A percentile compares a stretch with the other conserved stretches of the same genome.
Evolutionary conservation across 2,888 invertebrate genomes (phyloP).

Genomic region (Drosophila fulvimacula): DNA sequence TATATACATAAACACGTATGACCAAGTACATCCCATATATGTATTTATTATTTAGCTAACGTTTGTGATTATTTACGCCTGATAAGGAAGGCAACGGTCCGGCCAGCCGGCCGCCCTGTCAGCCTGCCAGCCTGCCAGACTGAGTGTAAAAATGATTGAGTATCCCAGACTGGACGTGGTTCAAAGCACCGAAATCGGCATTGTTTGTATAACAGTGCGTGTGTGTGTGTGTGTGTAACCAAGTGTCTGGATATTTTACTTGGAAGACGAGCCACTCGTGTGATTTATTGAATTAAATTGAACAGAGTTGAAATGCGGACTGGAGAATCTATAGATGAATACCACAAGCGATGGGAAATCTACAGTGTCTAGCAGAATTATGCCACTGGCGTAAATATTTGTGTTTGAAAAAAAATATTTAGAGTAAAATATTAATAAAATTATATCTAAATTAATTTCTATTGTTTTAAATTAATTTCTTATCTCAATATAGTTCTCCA

Average conservation of each 20-base stretch:
- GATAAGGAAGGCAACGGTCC: constrained; percentile 48
- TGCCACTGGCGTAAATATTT: background rate
- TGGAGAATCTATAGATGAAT: background rate
- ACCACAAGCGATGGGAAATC: background rate
- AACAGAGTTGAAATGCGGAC: constrained; percentile 34
- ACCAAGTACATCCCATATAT: constrained; percentile 32
- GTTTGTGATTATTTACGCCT: constrained; percentile 77
- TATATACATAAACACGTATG: constrained; percentile 18
- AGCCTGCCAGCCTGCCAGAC: constrained; percentile 28
- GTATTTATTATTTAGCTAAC: constrained; percentile 77
- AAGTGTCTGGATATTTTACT: constrained; percentile 42
- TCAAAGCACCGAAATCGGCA: constrained; percentile 26
- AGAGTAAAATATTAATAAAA: background rate
- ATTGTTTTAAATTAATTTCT: too few relatives aligned
- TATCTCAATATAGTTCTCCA: too few relatives aligned
- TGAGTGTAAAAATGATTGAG: constrained; percentile 74
- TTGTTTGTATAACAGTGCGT: constrained; percentile 21
- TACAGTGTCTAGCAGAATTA: constrained; percentile 7
- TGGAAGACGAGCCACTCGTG: constrained; percentile 48
- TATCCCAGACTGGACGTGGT: constrained; percentile 42
- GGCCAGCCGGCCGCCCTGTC: constrained; percentile 4
- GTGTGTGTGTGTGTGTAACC: constrained; percentile 12
- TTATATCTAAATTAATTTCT: background rate
- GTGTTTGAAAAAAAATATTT: too few relatives aligned
- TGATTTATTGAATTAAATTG: constrained; percentile 69